Percentiles rank a stretch among this genome's conserved stretches.
These are phyloP conservation scores for Thamnophis sirtalis DNA, from an alignment of 2,113 vertebrate species.

Conservation along the genomic window DNA sequence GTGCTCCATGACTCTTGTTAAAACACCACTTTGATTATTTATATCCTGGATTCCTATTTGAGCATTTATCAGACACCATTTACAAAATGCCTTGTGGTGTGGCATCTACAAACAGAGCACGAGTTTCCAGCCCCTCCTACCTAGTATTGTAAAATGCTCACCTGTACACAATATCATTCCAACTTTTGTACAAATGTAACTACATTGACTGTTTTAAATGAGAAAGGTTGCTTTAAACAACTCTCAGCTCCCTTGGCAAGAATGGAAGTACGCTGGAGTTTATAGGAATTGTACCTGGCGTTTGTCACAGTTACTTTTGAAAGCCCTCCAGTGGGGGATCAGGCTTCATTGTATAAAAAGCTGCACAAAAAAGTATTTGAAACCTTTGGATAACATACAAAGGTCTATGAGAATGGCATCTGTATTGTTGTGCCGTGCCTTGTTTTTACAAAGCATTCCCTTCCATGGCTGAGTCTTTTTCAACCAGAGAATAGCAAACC, in stretches of 20 bases:
- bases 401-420: slow-evolving; percentile 38
- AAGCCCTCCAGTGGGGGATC: slow-evolving; percentile 7
- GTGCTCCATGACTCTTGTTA: neutral
- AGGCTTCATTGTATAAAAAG: neutral
- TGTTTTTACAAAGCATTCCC: slow-evolving; percentile 41
- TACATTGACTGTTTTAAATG: neutral
- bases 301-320: slow-evolving; percentile 5
- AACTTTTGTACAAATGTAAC: slow-evolving; percentile 1
- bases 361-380: neutral
- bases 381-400: slow-evolving; percentile 16
- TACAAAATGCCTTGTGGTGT: neutral
- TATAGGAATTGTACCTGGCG: neutral
- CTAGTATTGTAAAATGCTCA: neutral
- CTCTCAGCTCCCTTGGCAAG: neutral
- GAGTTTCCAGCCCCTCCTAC: neutral
- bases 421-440: neutral
- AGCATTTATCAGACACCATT: neutral
- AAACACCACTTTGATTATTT: neutral
- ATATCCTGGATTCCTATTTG: neutral
- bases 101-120: neutral
- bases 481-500: slow-evolving; percentile 24
- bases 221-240: neutral
- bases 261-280: neutral
- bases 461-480: slow-evolving; percentile 38
- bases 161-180: neutral